Evolutionary conservation across 2,888 invertebrate genomes (phyloP), one percentile per base, ranked within the genome.

Genomic region (Augiades crinisus): DNA sequence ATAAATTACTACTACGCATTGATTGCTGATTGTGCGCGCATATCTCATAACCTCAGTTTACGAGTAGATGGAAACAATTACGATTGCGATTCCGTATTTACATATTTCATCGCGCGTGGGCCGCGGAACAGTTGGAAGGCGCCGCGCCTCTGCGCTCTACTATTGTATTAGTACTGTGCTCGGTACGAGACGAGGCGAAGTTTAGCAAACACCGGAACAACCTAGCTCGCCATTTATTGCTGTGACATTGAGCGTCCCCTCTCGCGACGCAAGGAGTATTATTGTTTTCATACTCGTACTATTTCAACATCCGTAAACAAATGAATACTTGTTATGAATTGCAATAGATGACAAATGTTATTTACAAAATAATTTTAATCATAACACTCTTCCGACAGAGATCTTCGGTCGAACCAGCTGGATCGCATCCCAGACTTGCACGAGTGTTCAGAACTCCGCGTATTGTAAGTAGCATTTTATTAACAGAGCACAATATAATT

Each of bases 361-460:
- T 27, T 10, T 27, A 27, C n/a, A 27, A 27, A 19, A 5, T 22
- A 22, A 2, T 2, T 22, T 6, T 24, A 24, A n/a, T 24, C 8
- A 16, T 6, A 19, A 31, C 7, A 22, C 33, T 19, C 22, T 45
- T 34, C 21, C 13, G 19, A 36, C 90, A 97, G 97, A 70, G 96
- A 96, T 81, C 89, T 96, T 68, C 96, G 97, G 82, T 95, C 95
- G 33, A 98, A 98, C 90, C 91, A 91, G 65, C 87, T 98, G 67
- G 91, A 91, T 50, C 83, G 82, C 54, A 89, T 98, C 67, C 98
- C 98, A 38, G 93, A 94, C 64, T 91, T 98, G 69, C 91, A 90
- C 61, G 91, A 91, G 61, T 98, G 98, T 87, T 90, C 90, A 61
- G 95, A 96, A 72, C 93, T 98, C 73, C 92, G 95, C 77, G 93